Evolutionary conservation across 2,113 vertebrate genomes (phyloP).

Genomic region (Otis tarda): DNA sequence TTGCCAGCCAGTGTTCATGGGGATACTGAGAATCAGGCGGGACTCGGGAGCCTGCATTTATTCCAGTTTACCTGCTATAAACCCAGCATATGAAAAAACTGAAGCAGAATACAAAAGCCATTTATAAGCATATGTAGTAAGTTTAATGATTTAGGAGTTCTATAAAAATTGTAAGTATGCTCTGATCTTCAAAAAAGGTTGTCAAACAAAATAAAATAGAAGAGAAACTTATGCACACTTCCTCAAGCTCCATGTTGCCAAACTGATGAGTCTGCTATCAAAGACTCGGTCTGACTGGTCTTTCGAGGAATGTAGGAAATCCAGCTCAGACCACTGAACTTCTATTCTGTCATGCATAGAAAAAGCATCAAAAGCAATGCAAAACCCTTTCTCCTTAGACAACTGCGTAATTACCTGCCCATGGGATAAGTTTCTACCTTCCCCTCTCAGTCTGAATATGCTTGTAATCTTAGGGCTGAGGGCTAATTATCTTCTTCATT

Average conservation of each 20-base stretch:
- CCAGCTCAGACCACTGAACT: slow-evolving; percentile 45
- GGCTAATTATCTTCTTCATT: not conserved
- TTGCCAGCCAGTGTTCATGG: not conserved
- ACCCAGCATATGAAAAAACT: slow-evolving; percentile 5
- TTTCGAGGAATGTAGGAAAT: slow-evolving; percentile 53
- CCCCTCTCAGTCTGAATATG: not conserved
- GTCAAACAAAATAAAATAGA: slow-evolving; percentile 46
- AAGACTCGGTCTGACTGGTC: slow-evolving; percentile 23
- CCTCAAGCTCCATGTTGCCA: slow-evolving; percentile 37
- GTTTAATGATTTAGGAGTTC: slow-evolving; percentile 31
- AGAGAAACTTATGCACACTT: slow-evolving; percentile 57
- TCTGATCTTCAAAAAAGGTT: slow-evolving; percentile 60
- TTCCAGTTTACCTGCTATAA: slow-evolving; percentile 49
- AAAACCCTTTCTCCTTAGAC: slow-evolving; percentile 28
- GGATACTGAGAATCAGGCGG: not conserved
- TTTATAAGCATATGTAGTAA: not conserved
- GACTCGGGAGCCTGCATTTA: not conserved
- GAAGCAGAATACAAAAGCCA: slow-evolving; percentile 38
- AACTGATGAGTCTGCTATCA: slow-evolving; percentile 54
- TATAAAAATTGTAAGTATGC: slow-evolving; percentile 45
- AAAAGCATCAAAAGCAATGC: slow-evolving; percentile 59
- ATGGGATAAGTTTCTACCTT: not conserved
- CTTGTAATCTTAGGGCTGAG: not conserved
- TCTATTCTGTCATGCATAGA: not conserved
- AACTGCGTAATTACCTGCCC: not conserved